These are phyloP conservation scores for Microchrysa polita DNA, from an alignment of 2,888 invertebrate species.

Conservation along the genomic window DNA sequence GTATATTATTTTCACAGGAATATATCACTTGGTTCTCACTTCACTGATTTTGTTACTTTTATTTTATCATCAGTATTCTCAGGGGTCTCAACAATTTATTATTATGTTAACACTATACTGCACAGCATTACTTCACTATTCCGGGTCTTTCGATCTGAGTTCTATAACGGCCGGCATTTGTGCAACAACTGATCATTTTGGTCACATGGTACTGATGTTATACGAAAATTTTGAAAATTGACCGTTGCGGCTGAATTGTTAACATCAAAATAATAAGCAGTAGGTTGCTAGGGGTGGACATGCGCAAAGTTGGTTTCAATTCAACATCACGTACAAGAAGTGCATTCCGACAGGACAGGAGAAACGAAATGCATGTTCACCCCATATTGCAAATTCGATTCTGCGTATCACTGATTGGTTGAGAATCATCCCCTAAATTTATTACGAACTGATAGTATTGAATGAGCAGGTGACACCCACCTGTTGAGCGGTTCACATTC, in stretches of 20 bases:
- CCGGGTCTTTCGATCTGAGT: conserved; percentile 28
- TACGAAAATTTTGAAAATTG: conserved; percentile 24
- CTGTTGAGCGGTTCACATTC: conserved; percentile 12
- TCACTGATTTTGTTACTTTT: not conserved
- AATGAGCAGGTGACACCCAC: conserved; percentile 24
- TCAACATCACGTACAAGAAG: conserved; percentile 7
- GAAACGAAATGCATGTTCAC: not conserved
- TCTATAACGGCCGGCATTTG: conserved; percentile 46
- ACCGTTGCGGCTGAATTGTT: conserved; percentile 7
- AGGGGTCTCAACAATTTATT: too few relatives aligned
- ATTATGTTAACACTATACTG: not conserved
- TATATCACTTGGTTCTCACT: not conserved
- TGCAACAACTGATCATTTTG: conserved; percentile 47
- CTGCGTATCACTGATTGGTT: not conserved
- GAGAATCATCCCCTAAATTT: not conserved
- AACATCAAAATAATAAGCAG: not conserved
- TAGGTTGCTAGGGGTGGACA: not conserved
- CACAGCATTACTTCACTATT: conserved; percentile 18
- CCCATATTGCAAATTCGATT: not conserved
- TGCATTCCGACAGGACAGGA: conserved; percentile 19
- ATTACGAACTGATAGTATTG: not conserved
- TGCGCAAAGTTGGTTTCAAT: conserved; percentile 23
- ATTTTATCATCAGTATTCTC: too few relatives aligned
- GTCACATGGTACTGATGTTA: conserved; percentile 45
- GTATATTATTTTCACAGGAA: not conserved